Evolutionary conservation across 2,797 vertebrate species (phyloP).

Genomic region (Balearica regulorum): DNA sequence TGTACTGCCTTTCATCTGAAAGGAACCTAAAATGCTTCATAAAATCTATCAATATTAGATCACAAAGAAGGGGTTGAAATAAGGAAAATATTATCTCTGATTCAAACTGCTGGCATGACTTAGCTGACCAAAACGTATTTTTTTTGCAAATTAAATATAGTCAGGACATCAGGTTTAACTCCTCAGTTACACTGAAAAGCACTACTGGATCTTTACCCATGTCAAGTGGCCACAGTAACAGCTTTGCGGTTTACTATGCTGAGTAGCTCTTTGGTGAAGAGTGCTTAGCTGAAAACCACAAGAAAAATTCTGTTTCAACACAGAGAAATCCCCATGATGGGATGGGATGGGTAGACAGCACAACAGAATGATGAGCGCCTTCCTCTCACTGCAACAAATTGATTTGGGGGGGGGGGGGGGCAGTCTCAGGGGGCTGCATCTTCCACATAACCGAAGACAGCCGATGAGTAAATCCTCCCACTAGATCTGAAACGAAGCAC

Average conservation of each 20-base stretch:
- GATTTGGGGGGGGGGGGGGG: background rate
- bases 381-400: background rate
- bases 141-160: slow-evolving; percentile 9
- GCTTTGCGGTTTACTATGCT: background rate
- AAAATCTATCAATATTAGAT: background rate
- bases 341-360: background rate
- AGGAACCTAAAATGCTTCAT: background rate
- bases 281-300: background rate
- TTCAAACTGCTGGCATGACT: background rate
- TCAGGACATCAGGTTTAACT: background rate
- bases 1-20: background rate
- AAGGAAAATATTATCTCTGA: background rate
- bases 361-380: background rate
- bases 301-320: background rate
- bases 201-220: background rate
- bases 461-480: background rate
- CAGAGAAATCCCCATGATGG: background rate
- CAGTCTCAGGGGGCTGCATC: background rate
- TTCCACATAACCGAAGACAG: background rate
- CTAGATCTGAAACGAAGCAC: background rate
- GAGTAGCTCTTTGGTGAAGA: background rate
- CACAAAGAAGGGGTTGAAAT: background rate
- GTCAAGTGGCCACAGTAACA: background rate
- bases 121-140: background rate
- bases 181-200: background rate